Conservation (phyloP, 1,140 invertebrate species). For the Antheraea mylitta region DNA sequence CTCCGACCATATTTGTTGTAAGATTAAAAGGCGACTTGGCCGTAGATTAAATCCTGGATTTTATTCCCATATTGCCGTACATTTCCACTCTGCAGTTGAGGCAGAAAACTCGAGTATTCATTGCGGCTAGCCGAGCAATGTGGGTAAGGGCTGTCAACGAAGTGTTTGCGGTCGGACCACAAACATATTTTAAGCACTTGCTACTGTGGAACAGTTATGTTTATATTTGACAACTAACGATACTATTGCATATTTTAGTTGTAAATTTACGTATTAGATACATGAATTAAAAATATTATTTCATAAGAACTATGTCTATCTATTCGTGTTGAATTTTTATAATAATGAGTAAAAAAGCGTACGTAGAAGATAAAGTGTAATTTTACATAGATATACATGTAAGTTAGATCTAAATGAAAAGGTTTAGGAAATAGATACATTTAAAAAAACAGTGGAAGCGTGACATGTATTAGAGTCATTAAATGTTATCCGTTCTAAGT, state of each 20-base stretch:
- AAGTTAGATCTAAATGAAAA: too few species aligned
- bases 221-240: neutral
- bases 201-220: neutral
- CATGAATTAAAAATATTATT: too few species aligned
- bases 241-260: neutral
- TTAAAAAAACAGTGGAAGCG: too few species aligned
- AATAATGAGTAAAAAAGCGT: too few species aligned
- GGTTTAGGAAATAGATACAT: too few species aligned
- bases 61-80: constrained; percentile 69
- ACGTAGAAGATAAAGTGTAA: too few species aligned
- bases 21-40: constrained; percentile 69
- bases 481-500: too few species aligned
- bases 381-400: too few species aligned
- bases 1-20: constrained; percentile 54
- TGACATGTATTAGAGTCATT: too few species aligned
- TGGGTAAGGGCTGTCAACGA: constrained; percentile 41
- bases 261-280: too few species aligned
- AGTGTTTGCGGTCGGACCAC: constrained; percentile 22
- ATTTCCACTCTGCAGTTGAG: constrained; percentile 61
- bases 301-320: too few species aligned
- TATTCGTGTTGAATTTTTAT: too few species aligned
- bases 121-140: constrained; percentile 54
- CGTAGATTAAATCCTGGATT: constrained; percentile 70
- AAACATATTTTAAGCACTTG: neutral
- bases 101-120: constrained; percentile 67